Evolutionary conservation across 2,113 vertebrate species (phyloP), one percentile per base, ranked within the genome.

Genomic region (Tenebrosternarchus preto): DNA sequence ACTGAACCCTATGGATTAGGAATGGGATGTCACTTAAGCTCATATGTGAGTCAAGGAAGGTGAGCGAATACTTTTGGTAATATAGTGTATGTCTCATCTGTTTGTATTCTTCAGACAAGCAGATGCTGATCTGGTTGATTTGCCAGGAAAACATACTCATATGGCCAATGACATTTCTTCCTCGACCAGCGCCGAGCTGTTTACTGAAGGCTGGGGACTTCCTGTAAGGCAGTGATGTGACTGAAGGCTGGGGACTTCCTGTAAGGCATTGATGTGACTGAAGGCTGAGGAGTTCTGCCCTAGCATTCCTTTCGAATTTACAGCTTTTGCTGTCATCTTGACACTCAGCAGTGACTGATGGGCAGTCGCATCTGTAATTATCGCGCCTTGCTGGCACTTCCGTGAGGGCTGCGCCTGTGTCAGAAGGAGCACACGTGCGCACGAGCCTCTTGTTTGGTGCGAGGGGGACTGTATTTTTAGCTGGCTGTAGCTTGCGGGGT

Each of bases 391-490:
- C 29, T 66, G 19, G 19, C 31, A 31, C 5, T 56, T 33, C 24
- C 27, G 60, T 5, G 25, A 22, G 20, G 24, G 7, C 64, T 39
- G 31, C 11, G 20, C 17, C 2, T 43, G 53, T 43, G 22, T 70
- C 8, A 39, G 17, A 6, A 17, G 24, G 15, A 15, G 19, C 33
- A 17, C 19, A 56, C 60, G 29, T 15, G n/a, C 43, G 24, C 22
- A 31, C 22, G 24, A 64, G 29, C 22, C 27, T 27, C 33, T 80
- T 82, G 70, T 86, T 83, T 84, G 56, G 59, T 82, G 86, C 88
- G 86, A 87, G 84, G 64, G 43, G 36, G 78, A 76, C 84, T 86
- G 53, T 89, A 89, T 90, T 88, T 90, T 90, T 90, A 88, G 87
- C 69, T 17, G 11, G 39, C 67, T 60, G 80, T 84, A 84, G 67